Percentiles rank a stretch among this genome's conserved stretches.
Conservation (phyloP, 2,797 vertebrate species). For the Kryptolebias ocellatus region DNA sequence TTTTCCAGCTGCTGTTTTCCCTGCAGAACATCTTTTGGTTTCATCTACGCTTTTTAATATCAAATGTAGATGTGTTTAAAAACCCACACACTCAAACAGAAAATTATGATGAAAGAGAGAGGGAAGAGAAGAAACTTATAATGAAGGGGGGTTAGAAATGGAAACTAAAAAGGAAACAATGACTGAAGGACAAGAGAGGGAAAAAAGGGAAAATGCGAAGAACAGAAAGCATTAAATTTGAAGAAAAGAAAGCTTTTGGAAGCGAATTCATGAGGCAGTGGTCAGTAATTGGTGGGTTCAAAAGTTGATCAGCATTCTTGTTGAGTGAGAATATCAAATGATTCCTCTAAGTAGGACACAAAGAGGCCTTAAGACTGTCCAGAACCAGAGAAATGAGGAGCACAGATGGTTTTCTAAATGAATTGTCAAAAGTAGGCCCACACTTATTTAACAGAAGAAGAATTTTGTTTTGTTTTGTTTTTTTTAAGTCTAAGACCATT, state of each 20-base stretch:
- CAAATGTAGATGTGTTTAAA: too few species aligned
- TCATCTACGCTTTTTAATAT: too few species aligned
- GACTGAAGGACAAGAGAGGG: not conserved
- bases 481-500: too few species aligned
- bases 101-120: constrained; percentile 12
- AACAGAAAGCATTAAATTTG: constrained; percentile 7
- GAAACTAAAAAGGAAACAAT: not conserved
- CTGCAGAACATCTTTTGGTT: too few species aligned
- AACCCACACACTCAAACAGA: not conserved
- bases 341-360: not conserved
- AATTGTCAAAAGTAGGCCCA: too few species aligned
- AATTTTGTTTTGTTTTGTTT: too few species aligned
- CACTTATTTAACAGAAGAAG: too few species aligned
- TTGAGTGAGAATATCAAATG: constrained; percentile 34
- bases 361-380: too few species aligned
- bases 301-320: constrained; percentile 48
- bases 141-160: not conserved
- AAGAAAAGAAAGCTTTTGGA: not conserved
- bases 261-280: constrained; percentile 24
- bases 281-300: constrained; percentile 52
- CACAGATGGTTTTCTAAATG: not conserved
- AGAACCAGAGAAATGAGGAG: not conserved
- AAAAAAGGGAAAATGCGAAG: constrained; percentile 1
- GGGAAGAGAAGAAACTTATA: not conserved
- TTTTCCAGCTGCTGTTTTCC: not conserved